A percentile compares a stretch with the other conserved stretches of the same genome.
Evolutionary conservation across 2,888 invertebrate genomes (phyloP).

Genomic region (Hyposoter didymator): DNA sequence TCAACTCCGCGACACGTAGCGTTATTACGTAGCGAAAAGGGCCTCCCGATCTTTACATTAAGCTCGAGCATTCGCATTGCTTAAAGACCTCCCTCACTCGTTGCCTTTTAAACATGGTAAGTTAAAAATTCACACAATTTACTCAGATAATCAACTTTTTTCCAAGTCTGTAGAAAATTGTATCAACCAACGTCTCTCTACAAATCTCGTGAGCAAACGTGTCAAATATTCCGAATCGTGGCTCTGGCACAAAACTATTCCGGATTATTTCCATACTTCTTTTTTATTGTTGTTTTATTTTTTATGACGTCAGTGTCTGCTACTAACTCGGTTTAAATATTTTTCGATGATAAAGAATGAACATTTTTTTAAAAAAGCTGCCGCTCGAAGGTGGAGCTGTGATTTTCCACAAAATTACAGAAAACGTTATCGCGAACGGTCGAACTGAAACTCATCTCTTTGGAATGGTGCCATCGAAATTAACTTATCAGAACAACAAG

Average conservation of each 20-base stretch:
- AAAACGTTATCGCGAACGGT: not conserved
- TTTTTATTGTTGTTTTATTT: too few relatives aligned
- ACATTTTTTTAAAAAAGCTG: too few relatives aligned
- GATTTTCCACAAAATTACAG: too few relatives aligned
- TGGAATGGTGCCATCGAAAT: not conserved
- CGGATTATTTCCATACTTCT: too few relatives aligned
- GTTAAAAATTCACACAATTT: not conserved
- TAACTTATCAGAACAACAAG: not conserved
- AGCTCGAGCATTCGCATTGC: not conserved
- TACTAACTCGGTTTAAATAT: too few relatives aligned
- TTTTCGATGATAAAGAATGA: too few relatives aligned
- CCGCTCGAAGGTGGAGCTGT: too few relatives aligned
- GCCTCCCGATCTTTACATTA: not conserved
- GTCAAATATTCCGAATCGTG: too few relatives aligned
- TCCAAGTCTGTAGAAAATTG: not conserved
- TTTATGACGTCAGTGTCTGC: too few relatives aligned
- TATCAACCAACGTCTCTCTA: not conserved
- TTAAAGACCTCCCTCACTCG: not conserved
- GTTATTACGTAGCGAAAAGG: not conserved
- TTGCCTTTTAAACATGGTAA: slow-evolving; percentile 1
- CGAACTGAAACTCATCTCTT: not conserved
- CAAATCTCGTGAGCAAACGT: not conserved
- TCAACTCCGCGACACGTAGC: not conserved
- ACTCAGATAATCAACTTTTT: not conserved
- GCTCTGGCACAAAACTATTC: too few relatives aligned